phyloP scores from a whole-genome alignment of 64 coral and sea anemone species.

The Catalaphyllia jardinei region DNA sequence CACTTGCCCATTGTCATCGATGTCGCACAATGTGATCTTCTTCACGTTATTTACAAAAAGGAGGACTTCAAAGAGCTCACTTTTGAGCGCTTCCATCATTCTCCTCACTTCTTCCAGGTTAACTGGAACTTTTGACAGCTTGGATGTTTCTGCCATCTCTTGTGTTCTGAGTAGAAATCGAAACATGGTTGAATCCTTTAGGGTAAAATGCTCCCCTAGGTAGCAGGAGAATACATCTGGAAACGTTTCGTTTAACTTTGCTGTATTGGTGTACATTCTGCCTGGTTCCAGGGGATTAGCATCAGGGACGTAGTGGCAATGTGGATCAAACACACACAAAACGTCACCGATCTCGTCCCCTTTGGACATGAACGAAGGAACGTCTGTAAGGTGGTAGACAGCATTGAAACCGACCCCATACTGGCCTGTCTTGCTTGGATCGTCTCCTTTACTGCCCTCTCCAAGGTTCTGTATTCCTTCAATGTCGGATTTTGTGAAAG shows the following conservation, averaged over 20 bases:
- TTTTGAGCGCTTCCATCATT: too few species aligned
- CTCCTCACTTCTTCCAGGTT: too few species aligned
- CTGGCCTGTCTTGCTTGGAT: conserved; percentile 83
- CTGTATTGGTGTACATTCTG: conserved; percentile 46
- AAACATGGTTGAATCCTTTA: conserved; percentile 66
- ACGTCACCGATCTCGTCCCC: conserved; percentile 63
- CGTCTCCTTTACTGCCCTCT: conserved; percentile 2
- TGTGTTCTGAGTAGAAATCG: conserved; percentile 58
- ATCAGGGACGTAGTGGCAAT: conserved; percentile 62
- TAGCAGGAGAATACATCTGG: conserved; percentile 74
- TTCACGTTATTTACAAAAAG: too few species aligned
- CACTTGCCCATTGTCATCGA: not conserved
- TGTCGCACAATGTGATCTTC: conserved; percentile 25
- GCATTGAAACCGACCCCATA: conserved; percentile 94
- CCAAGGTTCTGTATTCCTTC: conserved; percentile 82
- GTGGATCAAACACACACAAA: not conserved
- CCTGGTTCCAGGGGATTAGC: conserved; percentile 60
- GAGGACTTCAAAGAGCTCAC: too few species aligned
- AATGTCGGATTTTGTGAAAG: conserved; percentile 74
- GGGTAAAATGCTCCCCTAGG: conserved; percentile 38
- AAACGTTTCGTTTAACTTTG: conserved; percentile 41
- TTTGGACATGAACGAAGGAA: conserved; percentile 70
- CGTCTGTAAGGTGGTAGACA: conserved; percentile 91
- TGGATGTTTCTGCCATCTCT: conserved; percentile 38
- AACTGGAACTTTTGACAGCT: not conserved